Evolutionary conservation across 2,113 vertebrate genomes (phyloP).

Genomic region (Silurus meridionalis): DNA sequence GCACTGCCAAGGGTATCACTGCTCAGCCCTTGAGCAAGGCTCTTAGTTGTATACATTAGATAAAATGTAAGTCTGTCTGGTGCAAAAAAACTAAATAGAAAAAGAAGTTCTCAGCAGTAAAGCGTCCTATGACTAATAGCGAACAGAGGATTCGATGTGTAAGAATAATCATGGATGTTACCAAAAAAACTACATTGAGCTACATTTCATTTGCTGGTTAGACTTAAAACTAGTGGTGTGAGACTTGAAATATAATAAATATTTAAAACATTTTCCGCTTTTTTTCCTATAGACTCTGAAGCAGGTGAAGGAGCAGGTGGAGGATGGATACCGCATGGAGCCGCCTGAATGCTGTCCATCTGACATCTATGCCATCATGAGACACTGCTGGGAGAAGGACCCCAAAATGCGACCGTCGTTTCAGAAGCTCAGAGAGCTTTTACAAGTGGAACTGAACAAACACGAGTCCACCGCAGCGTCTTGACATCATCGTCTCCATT

Average conservation of each 20-base stretch:
- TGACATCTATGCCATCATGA: slow-evolving; percentile 78
- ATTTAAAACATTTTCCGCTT: not conserved
- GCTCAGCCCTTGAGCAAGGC: no score
- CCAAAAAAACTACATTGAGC: no score
- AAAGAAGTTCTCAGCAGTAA: no score
- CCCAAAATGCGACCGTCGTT: slow-evolving; percentile 83
- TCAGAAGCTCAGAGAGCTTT: slow-evolving; percentile 81
- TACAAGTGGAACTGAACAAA: slow-evolving; percentile 71
- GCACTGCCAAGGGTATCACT: no score
- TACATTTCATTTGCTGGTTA: no score
- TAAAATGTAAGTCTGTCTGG: no score
- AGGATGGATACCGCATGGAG: slow-evolving; percentile 88
- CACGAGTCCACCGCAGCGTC: not conserved
- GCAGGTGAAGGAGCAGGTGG: slow-evolving; percentile 81
- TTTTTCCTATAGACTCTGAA: slow-evolving; percentile 73
- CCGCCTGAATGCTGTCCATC: slow-evolving; percentile 80
- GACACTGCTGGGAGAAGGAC: slow-evolving; percentile 85
- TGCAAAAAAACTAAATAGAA: no score
- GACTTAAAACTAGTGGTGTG: no score
- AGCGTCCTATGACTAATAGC: no score
- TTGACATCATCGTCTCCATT: not conserved
- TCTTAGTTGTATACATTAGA: no score
- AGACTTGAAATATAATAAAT: not conserved
- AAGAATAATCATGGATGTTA: no score
- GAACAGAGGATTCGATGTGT: no score